Evolutionary conservation across 1,140 invertebrate species (phyloP).

Genomic region (Chionoecetes opilio): DNA sequence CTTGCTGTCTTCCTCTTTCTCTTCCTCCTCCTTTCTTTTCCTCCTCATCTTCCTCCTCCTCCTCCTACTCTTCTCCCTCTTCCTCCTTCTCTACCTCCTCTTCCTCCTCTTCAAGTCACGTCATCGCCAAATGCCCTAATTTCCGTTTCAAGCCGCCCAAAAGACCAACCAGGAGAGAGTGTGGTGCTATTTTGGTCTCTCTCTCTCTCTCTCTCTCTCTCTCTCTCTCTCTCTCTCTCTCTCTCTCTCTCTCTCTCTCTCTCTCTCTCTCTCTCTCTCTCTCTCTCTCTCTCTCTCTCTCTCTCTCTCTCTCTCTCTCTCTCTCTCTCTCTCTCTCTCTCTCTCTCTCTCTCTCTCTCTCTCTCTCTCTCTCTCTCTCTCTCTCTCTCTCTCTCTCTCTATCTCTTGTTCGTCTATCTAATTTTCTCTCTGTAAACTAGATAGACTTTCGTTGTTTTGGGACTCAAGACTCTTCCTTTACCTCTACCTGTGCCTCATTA

Average conservation of each 20-base stretch:
- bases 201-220: conserved; percentile 68
- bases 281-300: conserved; percentile 31
- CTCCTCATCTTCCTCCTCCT: not conserved
- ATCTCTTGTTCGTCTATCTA: not conserved
- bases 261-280: conserved; percentile 46
- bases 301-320: conserved; percentile 44
- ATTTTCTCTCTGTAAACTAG: not conserved
- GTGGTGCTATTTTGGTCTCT: not conserved
- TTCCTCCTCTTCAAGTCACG: not conserved
- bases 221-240: conserved; percentile 64
- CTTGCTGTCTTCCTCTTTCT: not conserved
- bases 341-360: conserved; percentile 42
- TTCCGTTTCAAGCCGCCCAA: not conserved
- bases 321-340: conserved; percentile 50
- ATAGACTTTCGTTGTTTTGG: not conserved
- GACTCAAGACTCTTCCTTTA: not conserved
- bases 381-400: conserved; percentile 35
- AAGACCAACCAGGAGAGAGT: not conserved
- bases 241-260: conserved; percentile 51
- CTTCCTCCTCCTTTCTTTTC: not conserved
- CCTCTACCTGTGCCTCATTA: not conserved
- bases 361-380: conserved; percentile 39
- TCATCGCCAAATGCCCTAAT: not conserved
- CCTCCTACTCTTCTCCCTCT: not conserved
- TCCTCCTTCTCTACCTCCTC: not conserved